Conservation (phyloP, 2,888 invertebrate species). For the Drosophila prolongata region DNA sequence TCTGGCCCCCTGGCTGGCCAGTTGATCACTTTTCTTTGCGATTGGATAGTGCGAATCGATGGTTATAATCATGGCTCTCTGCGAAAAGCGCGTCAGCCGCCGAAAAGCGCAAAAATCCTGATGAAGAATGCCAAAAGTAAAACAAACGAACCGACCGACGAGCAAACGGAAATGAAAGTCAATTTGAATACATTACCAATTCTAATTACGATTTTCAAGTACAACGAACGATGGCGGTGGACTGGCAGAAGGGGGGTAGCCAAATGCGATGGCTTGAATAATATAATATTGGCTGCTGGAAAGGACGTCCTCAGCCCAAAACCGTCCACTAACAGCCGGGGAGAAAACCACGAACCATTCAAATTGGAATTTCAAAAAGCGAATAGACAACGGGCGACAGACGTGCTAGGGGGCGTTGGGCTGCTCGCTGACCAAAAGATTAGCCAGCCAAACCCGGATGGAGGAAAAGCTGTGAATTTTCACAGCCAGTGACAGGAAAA, state of each 20-base stretch:
- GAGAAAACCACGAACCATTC: conserved; percentile 65
- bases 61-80: conserved; percentile 13
- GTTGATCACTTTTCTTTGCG: conserved; percentile 34
- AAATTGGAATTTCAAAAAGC: conserved; percentile 77
- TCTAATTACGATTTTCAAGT: conserved; percentile 81
- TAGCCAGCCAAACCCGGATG: conserved; percentile 54
- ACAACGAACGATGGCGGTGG: conserved; percentile 50
- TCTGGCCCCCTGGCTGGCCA: conserved; percentile 18
- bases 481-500: conserved; percentile 74
- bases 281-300: conserved; percentile 70
- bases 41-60: conserved; percentile 3
- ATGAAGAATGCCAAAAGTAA: conserved; percentile 54
- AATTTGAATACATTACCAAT: conserved; percentile 81
- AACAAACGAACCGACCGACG: conserved; percentile 57
- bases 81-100: conserved; percentile 14
- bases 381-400: conserved; percentile 61
- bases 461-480: conserved; percentile 67
- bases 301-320: not conserved
- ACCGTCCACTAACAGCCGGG: not conserved
- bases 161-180: conserved; percentile 76
- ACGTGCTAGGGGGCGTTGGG: conserved; percentile 2
- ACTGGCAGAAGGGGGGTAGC: conserved; percentile 40
- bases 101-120: conserved; percentile 61
- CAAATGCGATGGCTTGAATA: conserved; percentile 73
- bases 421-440: conserved; percentile 70